Evolutionary conservation across 2,888 invertebrate species (phyloP), one percentile per base, ranked within the genome.

Genomic region (Apodemia duryi): DNA sequence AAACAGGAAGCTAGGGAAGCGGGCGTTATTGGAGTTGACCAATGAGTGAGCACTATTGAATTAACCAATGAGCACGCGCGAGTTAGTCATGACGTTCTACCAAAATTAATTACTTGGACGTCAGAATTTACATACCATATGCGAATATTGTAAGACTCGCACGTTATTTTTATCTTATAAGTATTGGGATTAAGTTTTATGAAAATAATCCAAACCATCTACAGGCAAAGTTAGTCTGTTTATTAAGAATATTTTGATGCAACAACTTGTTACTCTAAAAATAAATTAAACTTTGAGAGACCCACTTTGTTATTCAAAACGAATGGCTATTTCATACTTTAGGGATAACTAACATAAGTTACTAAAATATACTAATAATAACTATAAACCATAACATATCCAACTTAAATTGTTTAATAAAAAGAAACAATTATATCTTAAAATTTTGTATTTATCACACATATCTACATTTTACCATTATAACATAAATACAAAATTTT

Each of bases 401-500:
- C 85, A 86, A 82, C 84, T 83, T 78, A 80, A 81, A 82, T 81
- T 81, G 65, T 61, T 61, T 65, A 65, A 65, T 65, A 61, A 84
- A 90, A 90, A 89, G 86, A 90, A 89, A 90, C 87, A 86, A 79
- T 83, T 83, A 82, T 74, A 83, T 86, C 80, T 89, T 91, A 92
- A 92, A 92, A 92, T 92, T 92, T 92, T 92, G 92, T 92, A 92
- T 92, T 92, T 91, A 88, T 89, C 84, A 88, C 88, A 86, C 83
- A 88, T 92, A 92, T 92, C 92, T 92, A 92, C 92, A 92, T 84
- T 86, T 92, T 88, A 87, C 85, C 86, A 88, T 89, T 90, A 92
- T 89, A 88, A 88, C 86, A 92, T 92, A 92, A 92, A 92, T 92
- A 92, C 92, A 92, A 92, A 92, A 92, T 91, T 92, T 92, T 92